These are phyloP conservation scores for Diarsia brunnea DNA, from an alignment of 2,888 invertebrate genomes.

Conservation along the genomic window DNA sequence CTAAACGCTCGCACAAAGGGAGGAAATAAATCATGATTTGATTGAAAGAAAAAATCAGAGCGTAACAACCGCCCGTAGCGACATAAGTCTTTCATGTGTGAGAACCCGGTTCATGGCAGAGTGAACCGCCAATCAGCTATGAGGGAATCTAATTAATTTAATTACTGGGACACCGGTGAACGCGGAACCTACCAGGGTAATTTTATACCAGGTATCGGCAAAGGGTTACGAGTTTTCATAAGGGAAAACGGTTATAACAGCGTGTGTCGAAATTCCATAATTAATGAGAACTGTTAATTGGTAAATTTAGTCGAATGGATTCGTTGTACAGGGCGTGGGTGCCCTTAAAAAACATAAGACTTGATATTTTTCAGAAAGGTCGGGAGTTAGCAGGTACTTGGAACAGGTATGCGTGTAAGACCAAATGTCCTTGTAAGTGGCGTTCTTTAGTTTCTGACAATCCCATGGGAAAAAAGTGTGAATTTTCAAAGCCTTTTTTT, in stretches of 20 bases:
- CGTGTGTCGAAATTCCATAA: constrained; percentile 8
- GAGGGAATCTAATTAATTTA: constrained; percentile 59
- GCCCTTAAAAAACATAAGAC: neutral
- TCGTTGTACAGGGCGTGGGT: neutral
- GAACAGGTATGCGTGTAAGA: neutral
- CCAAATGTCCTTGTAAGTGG: neutral
- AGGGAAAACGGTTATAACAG: constrained; percentile 3
- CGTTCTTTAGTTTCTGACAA: neutral
- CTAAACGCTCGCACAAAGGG: constrained; percentile 39
- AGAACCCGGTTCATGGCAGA: constrained; percentile 36
- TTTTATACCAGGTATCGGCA: neutral
- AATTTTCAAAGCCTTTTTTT: no score
- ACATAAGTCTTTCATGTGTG: constrained; percentile 30
- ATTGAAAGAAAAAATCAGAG: constrained; percentile 56
- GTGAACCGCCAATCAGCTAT: constrained; percentile 50
- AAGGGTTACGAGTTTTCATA: constrained; percentile 8
- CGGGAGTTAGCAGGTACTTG: neutral
- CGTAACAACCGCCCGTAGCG: constrained; percentile 19
- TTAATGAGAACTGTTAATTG: neutral
- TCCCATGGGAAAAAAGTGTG: neutral
- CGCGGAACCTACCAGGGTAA: neutral
- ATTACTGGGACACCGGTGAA: constrained; percentile 36
- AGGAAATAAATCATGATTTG: constrained; percentile 45
- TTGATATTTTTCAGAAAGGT: neutral
- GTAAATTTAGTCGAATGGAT: neutral